Conservation (phyloP, 2,888 invertebrate genomes). For the Craniophora ligustri region DNA sequence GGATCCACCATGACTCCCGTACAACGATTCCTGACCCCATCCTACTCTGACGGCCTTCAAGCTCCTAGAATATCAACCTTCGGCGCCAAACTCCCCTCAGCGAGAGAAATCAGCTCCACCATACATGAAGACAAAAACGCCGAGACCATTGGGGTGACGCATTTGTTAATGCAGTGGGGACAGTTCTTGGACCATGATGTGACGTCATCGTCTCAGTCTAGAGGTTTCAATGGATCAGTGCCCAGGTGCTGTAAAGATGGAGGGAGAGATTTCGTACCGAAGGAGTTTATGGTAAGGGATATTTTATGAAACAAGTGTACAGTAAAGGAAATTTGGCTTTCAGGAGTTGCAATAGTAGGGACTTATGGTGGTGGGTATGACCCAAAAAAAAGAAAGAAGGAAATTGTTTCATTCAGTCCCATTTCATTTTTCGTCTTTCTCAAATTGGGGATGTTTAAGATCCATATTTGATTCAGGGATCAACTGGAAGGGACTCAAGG, state of each 20-base stretch:
- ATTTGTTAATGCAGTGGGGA: constrained; percentile 97
- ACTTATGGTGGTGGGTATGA: too few species aligned
- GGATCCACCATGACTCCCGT: constrained; percentile 95
- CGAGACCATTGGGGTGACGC: constrained; percentile 91
- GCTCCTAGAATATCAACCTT: constrained; percentile 89
- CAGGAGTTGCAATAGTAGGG: too few species aligned
- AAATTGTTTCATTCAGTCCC: too few species aligned
- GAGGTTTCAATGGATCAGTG: constrained; percentile 93
- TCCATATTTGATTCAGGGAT: too few species aligned
- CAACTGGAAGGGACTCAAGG: too few species aligned
- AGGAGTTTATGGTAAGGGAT: constrained; percentile 90
- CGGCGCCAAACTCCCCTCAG: constrained; percentile 91
- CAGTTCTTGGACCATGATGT: constrained; percentile 97
- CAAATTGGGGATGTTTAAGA: too few species aligned
- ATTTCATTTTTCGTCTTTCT: too few species aligned
- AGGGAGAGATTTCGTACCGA: constrained; percentile 89
- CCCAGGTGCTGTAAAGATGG: constrained; percentile 92
- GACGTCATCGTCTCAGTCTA: constrained; percentile 93
- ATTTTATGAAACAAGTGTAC: too few species aligned
- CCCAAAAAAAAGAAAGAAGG: too few species aligned
- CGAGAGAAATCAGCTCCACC: constrained; percentile 92
- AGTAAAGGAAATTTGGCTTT: too few species aligned
- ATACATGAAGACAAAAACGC: constrained; percentile 89
- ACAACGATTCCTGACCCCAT: constrained; percentile 93
- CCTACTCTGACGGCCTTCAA: constrained; percentile 93